A percentile compares a stretch with the other conserved stretches of the same genome.
Conservation (phyloP, 2,113 vertebrate genomes). For the Callaeas wilsoni region DNA sequence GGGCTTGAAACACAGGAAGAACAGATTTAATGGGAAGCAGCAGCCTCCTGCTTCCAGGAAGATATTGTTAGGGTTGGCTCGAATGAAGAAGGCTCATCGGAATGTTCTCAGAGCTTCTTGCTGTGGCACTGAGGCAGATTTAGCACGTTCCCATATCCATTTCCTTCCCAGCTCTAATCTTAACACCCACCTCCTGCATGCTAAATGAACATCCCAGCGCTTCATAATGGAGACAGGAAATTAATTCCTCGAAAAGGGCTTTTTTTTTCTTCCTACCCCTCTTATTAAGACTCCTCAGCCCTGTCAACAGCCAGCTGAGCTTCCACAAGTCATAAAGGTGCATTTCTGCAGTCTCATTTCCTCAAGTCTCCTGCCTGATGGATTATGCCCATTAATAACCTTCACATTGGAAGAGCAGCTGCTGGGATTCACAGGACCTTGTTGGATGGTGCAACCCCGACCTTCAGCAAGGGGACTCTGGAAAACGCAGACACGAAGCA, state of each 20-base stretch:
- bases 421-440: background rate
- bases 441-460: background rate
- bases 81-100: conserved; percentile 16
- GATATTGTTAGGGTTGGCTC: background rate
- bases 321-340: conserved; percentile 38
- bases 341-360: conserved; percentile 59
- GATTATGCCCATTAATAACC: conserved; percentile 58
- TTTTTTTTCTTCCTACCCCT: background rate
- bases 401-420: background rate
- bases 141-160: conserved; percentile 34
- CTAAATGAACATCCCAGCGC: conserved; percentile 46
- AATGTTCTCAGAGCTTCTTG: background rate
- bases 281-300: conserved; percentile 31
- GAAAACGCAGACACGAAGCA: background rate
- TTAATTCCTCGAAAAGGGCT: conserved; percentile 48
- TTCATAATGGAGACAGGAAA: conserved; percentile 59
- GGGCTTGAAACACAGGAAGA: background rate
- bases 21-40: background rate
- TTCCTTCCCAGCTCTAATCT: conserved; percentile 54
- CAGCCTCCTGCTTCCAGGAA: background rate
- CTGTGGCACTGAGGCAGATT: conserved; percentile 53
- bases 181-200: conserved; percentile 40
- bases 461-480: background rate
- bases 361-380: conserved; percentile 38
- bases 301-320: conserved; percentile 48